Conservation (phyloP, 2,888 invertebrate genomes). For the Papilio gigon region DNA sequence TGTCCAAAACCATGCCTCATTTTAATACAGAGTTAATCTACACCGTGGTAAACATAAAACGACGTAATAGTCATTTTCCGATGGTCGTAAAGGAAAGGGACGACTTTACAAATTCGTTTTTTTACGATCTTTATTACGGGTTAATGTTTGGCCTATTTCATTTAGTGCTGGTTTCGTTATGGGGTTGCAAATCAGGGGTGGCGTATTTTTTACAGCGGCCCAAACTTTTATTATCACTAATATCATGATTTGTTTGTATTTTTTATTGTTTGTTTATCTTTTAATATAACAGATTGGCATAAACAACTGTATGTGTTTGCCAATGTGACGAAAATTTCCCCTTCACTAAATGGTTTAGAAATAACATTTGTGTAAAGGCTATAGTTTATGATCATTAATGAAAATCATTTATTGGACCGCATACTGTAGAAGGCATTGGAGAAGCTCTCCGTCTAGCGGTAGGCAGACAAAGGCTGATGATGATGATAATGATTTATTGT, state of each 20-base stretch:
- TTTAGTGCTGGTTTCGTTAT: slow-evolving; percentile 19
- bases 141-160: slow-evolving; percentile 37
- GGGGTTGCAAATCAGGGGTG: slow-evolving; percentile 28
- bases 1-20: background rate
- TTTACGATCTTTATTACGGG: slow-evolving; percentile 35
- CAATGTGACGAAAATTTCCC: background rate
- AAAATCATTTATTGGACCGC: no score
- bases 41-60: slow-evolving; percentile 32
- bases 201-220: background rate
- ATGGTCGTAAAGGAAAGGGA: slow-evolving; percentile 36
- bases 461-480: no score
- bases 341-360: background rate
- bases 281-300: no score
- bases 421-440: no score
- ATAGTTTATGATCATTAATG: no score
- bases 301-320: no score
- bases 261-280: no score
- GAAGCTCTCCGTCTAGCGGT: no score
- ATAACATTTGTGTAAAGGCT: no score
- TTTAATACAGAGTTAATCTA: slow-evolving; percentile 26
- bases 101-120: slow-evolving; percentile 32
- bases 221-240: background rate
- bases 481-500: no score
- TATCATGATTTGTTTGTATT: background rate
- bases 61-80: slow-evolving; percentile 36